Evolutionary conservation across 1,140 invertebrate genomes (phyloP), one percentile per base, ranked within the genome.

Genomic region (Atta texana): DNA sequence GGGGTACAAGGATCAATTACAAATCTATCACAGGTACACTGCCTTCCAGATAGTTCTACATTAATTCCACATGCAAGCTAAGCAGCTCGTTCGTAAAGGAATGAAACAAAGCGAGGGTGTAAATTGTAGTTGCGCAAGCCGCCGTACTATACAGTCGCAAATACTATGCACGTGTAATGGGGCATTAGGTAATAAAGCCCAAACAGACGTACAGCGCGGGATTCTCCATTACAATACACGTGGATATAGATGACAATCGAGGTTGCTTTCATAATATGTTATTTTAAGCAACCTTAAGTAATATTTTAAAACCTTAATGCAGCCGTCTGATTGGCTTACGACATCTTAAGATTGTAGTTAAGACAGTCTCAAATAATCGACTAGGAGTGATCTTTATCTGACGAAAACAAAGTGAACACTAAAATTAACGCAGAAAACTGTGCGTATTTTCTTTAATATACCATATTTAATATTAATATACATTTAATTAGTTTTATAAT

Each of bases 41-140:
- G 31, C 28, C 44, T 7, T 18, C 28, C 16, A 44, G 59, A 18
- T 14, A 49, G 18, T 55, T 84, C 57, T 84, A 55, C 8, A 75
- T 84, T 84, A 84, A 49, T 80, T 68, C 66, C 44, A 4, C 53
- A 24, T 39, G 44, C 39, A 82, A 82, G n/a, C 24, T 55, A 53
- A 44, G 31, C 44, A 28, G 76, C 61, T 78, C 18, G 18, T 64
- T 80, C 61, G 44, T 21, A 18, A 55, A 24, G 49, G 4, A 10
- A 28, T 1, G 28, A 31, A 24, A 31, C 14, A 55, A 80, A 44
- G 28, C 64, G n/a, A 39, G 16, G 18, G 5, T 21, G 39, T 34
- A 34, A 34, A 34, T 5, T 34, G 31, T 49, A 49, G 55, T 84
- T 84, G 24, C 69, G 55, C 39, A 84, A 84, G 57, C 18, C n/a